Percentiles rank a stretch among this genome's conserved stretches.
Conservation (phyloP, 2,797 vertebrate species). For the Sebastes itinus region DNA sequence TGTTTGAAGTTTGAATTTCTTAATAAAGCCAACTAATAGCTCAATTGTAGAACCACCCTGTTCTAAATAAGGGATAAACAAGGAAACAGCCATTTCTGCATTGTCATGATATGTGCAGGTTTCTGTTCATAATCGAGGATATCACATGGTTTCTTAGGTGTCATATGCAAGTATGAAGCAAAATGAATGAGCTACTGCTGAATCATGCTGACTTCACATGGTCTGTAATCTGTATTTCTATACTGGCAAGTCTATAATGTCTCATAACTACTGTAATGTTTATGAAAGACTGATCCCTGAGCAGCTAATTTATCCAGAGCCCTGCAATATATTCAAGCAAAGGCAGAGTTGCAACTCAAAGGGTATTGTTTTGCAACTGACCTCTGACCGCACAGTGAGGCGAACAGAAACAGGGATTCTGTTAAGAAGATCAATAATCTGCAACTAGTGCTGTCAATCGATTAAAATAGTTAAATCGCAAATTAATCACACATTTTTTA, state of each 20-base stretch:
- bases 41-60: background rate
- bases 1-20: background rate
- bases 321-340: background rate
- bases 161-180: background rate
- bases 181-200: slow-evolving; percentile 1
- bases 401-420: background rate
- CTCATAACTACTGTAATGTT: background rate
- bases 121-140: slow-evolving; percentile 20
- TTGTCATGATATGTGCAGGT: slow-evolving; percentile 23
- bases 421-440: background rate
- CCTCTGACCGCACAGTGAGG: background rate
- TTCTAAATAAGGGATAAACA: background rate
- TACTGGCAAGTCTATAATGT: background rate
- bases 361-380: background rate
- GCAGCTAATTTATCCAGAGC: background rate
- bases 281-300: background rate
- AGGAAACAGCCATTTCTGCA: background rate
- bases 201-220: slow-evolving; percentile 18
- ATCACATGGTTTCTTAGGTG: slow-evolving; percentile 11
- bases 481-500: no score
- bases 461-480: no score
- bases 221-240: background rate
- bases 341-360: background rate
- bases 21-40: background rate
- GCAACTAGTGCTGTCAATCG: no score